phyloP scores from a whole-genome alignment of 2,888 invertebrate genomes.

The Rhagonycha fulva region DNA sequence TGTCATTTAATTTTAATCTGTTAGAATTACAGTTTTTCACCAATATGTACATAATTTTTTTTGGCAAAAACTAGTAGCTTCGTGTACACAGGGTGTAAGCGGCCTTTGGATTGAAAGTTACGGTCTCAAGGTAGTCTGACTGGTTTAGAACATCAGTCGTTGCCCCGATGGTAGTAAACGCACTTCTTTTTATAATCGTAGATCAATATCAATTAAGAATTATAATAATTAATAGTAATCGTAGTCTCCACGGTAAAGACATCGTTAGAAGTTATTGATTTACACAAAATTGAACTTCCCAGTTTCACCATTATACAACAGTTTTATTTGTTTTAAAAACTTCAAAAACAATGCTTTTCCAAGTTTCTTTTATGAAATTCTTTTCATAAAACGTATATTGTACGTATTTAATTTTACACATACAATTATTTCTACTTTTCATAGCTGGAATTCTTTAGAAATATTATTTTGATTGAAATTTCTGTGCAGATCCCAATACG shows the following conservation, averaged over 20 bases:
- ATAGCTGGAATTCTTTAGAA: not conserved
- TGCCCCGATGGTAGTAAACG: slow-evolving; percentile 33
- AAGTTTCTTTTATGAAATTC: not conserved
- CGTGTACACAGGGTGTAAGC: slow-evolving; percentile 12
- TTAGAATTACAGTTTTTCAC: not conserved
- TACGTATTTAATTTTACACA: not conserved
- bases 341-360: not conserved
- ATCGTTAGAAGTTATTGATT: slow-evolving; percentile 1
- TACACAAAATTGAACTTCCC: not conserved
- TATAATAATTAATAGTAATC: slow-evolving; percentile 7
- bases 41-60: not conserved
- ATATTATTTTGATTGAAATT: not conserved
- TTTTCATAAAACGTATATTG: not conserved
- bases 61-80: not conserved
- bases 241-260: slow-evolving; percentile 1
- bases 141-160: slow-evolving; percentile 40
- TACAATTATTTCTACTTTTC: not conserved
- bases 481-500: not conserved
- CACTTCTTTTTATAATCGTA: slow-evolving; percentile 12
- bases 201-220: not conserved
- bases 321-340: not conserved
- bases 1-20: not conserved
- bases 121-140: slow-evolving; percentile 48
- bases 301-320: not conserved
- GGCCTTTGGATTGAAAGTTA: slow-evolving; percentile 44